Evolutionary conservation across 2,888 invertebrate species (phyloP).

Genomic region (Temnothorax rugatulus): DNA sequence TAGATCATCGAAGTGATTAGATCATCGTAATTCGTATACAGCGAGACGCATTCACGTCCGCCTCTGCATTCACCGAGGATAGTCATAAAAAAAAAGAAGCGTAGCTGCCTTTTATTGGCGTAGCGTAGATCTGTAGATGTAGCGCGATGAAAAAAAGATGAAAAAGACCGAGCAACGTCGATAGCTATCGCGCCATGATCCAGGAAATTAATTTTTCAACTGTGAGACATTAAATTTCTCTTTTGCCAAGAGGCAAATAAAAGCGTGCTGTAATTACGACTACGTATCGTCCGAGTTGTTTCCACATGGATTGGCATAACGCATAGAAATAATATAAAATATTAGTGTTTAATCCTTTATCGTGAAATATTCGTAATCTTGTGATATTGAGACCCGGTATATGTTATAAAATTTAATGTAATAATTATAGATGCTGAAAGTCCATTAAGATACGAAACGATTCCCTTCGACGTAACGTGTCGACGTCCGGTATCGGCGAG

Average conservation of each 20-base stretch:
- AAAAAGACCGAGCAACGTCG: not conserved
- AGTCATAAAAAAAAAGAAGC: not conserved
- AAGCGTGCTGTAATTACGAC: not conserved
- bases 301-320: not conserved
- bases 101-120: not conserved
- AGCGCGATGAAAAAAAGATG: not conserved
- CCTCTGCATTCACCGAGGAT: not conserved
- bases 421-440: constrained; percentile 3
- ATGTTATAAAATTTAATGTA: not conserved
- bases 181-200: not conserved
- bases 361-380: not conserved
- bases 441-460: not conserved
- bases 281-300: not conserved
- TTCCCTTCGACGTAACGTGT: not conserved
- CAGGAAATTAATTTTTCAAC: constrained; percentile 9
- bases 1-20: constrained; percentile 48
- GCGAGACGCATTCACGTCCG: constrained; percentile 6
- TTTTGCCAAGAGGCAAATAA: not conserved
- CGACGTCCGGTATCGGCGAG: constrained; percentile 13
- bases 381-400: not conserved
- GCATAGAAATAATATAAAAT: not conserved
- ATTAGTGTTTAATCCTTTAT: not conserved
- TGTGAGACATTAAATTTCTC: not conserved
- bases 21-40: constrained; percentile 14
- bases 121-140: not conserved